A percentile compares a stretch with the other conserved stretches of the same genome.
Conservation (phyloP, 2,888 invertebrate genomes). For the Ichneumoninae sp. region DNA sequence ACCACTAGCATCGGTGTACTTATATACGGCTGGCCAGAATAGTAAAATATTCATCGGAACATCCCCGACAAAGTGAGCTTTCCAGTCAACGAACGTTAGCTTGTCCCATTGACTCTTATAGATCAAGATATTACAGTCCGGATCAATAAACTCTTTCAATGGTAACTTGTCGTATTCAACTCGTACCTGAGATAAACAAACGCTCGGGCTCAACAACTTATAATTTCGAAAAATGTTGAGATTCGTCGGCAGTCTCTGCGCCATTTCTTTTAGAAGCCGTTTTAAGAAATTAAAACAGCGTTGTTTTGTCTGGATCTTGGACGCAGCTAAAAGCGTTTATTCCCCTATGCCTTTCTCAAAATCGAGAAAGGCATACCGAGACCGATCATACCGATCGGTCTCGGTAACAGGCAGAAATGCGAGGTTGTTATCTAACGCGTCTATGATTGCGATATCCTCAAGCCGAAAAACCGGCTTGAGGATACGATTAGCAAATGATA, state of each 20-base stretch:
- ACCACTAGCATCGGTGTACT: conserved; percentile 33
- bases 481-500: conserved; percentile 17
- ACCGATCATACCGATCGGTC: no score
- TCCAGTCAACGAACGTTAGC: conserved; percentile 25
- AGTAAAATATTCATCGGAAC: conserved; percentile 11
- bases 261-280: conserved; percentile 22
- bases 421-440: conserved; percentile 23
- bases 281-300: conserved; percentile 30
- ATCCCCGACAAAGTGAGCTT: conserved; percentile 18
- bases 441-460: neutral
- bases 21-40: conserved; percentile 14
- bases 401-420: conserved; percentile 26
- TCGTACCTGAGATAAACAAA: conserved; percentile 33
- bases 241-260: conserved; percentile 16
- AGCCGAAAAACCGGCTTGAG: conserved; percentile 12
- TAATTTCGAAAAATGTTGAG: conserved; percentile 25
- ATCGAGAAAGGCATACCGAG: no score
- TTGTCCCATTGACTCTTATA: conserved; percentile 38
- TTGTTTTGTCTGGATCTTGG: conserved; percentile 26
- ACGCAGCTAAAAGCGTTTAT: neutral
- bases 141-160: conserved; percentile 28
- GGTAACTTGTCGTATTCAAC: conserved; percentile 17
- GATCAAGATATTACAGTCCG: neutral
- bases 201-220: conserved; percentile 19
- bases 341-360: conserved; percentile 9